Evolutionary conservation across 2,113 vertebrate species (phyloP), one percentile per base, ranked within the genome.

Genomic region (Phylloscopus trochiloides): DNA sequence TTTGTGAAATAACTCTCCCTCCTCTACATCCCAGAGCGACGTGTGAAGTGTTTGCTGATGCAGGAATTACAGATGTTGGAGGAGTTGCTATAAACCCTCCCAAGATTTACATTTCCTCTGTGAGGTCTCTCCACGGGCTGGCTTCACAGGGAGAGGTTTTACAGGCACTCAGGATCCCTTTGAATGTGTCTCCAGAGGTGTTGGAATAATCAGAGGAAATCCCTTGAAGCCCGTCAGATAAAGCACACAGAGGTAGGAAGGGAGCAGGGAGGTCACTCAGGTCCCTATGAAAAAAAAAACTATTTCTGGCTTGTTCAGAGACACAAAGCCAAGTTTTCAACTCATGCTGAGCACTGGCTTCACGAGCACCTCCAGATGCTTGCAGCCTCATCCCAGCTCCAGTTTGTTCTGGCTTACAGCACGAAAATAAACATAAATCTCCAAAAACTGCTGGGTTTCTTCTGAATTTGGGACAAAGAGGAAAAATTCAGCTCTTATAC

Each of bases 111-210:
- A n/a, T 83, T 78, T 90, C 59, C 68, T 90, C 65, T 0, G 0
- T 47, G 62, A 80, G 50, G 67, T 70, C 92, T 65, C 76, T 92
- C 94, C 75, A 2, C 2, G 1, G 43, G 86, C 78, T 70, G 76
- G 20, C 92, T 81, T 96, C 73, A 96, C 90, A 90, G 95, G n/a
- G 73, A 95, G 85, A 58, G 94, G 88, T 59, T 95, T 92, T 67
- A 63, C 34, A 20, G 96, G 88, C 89, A 2, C 72, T 86, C 86
- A 22, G 34, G 96, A 6, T 91, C 55, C 73, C 74, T 86, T 38
- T 20, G 31, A 24, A 17, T 14, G 7, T 19, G 95, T 25, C 86
- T 91, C 92, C 85, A 97, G 17, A 36, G 97, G 91, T 8, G n/a
- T 38, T n/a, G 55, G 50, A 91, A 87, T 57, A 92, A 55, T 67